Evolutionary conservation across 2,888 invertebrate genomes (phyloP), one percentile per base, ranked within the genome.

Genomic region (Machimus rusticus): DNA sequence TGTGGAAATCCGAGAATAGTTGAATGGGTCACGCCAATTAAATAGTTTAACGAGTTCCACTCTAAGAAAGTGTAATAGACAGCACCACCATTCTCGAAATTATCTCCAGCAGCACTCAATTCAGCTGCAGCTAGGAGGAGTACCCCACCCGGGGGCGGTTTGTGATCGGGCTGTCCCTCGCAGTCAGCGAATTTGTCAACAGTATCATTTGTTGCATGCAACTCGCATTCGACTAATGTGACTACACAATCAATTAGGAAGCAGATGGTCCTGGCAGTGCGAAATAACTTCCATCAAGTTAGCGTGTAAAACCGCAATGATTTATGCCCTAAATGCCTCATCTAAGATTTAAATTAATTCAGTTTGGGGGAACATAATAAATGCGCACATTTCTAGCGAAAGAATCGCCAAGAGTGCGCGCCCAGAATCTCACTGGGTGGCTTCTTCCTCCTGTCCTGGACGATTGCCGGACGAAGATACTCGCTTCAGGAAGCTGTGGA

Each of bases 221-320:
- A 37, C 16, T 46, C 43, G 16, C 43, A 46, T 34, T 76, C 46
- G 31, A 43, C 43, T 79, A 39, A 39, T 79, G 79, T 46, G 46
- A 79, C 43, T 79, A 82, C 55, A 57, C 82, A 82, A 82, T 82
- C 82, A 82, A 82, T 82, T 82, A 57, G 82, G 82, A 51, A 82
- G 31, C 82, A 82, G 51, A 57, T 82, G 82, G 51, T 23, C 19
- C 31, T 82, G 82, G 82, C 82, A 82, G 82, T 82, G 82, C 34
- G 55, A 82, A 82, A 82, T 82, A 82, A 57, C 34, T 82, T 51
- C 55, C 82, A 57, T 82, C 82, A 55, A 82, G 55, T 82, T 34
- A 82, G 82, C 82, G 55, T 57, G 31, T 82, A 55, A 82, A 82
- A 82, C 82, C 82, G 82, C 82, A 82, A 23, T 82, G 82, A 82